Evolutionary conservation across 1,140 invertebrate species (phyloP).

Genomic region (Drosophila dunni): DNA sequence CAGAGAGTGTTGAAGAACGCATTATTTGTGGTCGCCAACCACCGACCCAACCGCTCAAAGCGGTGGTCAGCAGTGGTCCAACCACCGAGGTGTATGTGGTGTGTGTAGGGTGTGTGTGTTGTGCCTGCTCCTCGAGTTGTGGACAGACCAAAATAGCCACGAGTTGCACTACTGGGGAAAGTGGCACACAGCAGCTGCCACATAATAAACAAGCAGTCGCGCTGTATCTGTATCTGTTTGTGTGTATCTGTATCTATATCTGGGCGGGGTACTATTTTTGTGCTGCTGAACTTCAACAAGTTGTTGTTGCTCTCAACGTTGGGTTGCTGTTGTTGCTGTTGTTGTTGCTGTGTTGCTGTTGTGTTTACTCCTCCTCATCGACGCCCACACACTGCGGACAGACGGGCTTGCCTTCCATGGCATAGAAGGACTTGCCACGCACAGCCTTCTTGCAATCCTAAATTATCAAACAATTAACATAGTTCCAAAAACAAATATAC

Average conservation of each 20-base stretch:
- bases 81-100: constrained; percentile 5
- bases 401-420: constrained; percentile 95
- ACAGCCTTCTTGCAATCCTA: constrained; percentile 97
- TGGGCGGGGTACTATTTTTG: constrained; percentile 40
- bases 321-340: constrained; percentile 32
- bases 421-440: constrained; percentile 97
- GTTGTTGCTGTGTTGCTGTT: constrained; percentile 30
- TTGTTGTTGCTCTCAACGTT: constrained; percentile 24
- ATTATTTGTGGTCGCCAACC: not conserved
- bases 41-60: constrained; percentile 30
- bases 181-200: constrained; percentile 38
- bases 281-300: constrained; percentile 53
- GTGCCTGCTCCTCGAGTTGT: constrained; percentile 10
- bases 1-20: not conserved
- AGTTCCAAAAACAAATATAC: constrained; percentile 1
- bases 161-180: not conserved
- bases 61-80: constrained; percentile 27
- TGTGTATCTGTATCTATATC: constrained; percentile 29
- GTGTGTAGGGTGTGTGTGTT: constrained; percentile 9
- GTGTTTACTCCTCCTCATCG: constrained; percentile 90
- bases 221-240: constrained; percentile 20
- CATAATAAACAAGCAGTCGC: constrained; percentile 21
- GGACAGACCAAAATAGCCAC: constrained; percentile 45
- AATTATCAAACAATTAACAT: constrained; percentile 30
- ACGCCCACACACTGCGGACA: constrained; percentile 95